phyloP scores from a whole-genome alignment of 2,113 vertebrate genomes.

The Pao palembangensis region DNA sequence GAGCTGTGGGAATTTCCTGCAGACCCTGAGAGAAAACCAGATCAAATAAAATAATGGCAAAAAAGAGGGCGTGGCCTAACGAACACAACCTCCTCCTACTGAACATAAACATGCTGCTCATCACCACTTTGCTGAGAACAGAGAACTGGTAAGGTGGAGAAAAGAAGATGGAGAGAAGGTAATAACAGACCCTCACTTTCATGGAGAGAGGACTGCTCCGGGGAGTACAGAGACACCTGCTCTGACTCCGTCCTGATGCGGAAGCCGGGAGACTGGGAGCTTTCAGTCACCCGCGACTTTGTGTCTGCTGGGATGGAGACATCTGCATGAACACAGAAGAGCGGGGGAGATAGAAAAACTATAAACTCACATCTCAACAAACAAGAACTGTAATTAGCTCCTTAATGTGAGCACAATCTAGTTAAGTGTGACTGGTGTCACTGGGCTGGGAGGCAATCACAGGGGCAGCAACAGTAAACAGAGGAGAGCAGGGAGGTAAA shows the following conservation, averaged over 20 bases:
- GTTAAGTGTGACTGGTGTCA: conserved; percentile 57
- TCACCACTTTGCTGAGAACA: no score
- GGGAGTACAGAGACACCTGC: conserved; percentile 86
- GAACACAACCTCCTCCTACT: no score
- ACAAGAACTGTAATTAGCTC: conserved; percentile 42
- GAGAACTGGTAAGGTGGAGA: neutral
- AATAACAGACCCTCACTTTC: conserved; percentile 98
- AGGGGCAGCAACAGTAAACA: conserved; percentile 39
- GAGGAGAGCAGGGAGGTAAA: conserved; percentile 32
- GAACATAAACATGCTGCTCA: no score
- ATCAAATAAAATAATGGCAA: neutral
- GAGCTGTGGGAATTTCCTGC: conserved; percentile 92
- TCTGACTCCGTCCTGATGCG: conserved; percentile 84
- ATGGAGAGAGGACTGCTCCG: conserved; percentile 91
- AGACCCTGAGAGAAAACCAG: conserved; percentile 77
- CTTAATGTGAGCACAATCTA: conserved; percentile 46
- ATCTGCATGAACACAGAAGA: conserved; percentile 76
- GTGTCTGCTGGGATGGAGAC: conserved; percentile 75
- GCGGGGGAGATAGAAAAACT: conserved; percentile 13
- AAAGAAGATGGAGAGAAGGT: conserved; percentile 35
- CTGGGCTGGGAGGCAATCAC: conserved; percentile 39
- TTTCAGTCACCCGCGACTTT: conserved; percentile 82
- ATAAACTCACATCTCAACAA: no score
- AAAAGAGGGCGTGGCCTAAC: no score
- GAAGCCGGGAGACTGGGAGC: conserved; percentile 83